phyloP scores from a whole-genome alignment of 1,140 invertebrate species.

The Psix sp. region DNA sequence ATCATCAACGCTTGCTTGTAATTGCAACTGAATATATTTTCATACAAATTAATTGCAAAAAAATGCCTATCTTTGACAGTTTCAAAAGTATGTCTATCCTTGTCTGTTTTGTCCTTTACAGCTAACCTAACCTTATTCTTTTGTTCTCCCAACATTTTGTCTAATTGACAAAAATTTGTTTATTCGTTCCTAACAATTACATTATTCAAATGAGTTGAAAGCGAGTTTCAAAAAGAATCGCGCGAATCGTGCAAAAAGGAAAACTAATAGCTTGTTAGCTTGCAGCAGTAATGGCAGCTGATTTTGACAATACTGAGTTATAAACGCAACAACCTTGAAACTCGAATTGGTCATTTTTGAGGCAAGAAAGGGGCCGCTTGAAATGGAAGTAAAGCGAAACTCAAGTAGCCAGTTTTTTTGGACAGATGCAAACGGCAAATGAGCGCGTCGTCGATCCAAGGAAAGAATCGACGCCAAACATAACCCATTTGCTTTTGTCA shows the following conservation, averaged over 20 bases:
- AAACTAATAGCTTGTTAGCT: neutral
- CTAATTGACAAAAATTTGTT: too few species aligned
- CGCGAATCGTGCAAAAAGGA: neutral
- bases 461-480: slow-evolving; percentile 52
- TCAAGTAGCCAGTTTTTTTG: neutral
- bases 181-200: too few species aligned
- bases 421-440: neutral
- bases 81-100: too few species aligned
- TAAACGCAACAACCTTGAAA: slow-evolving; percentile 66
- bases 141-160: too few species aligned
- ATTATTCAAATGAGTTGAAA: too few species aligned
- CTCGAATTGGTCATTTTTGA: slow-evolving; percentile 15
- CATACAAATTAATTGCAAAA: too few species aligned
- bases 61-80: too few species aligned
- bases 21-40: too few species aligned
- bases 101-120: too few species aligned
- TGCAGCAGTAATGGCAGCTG: slow-evolving; percentile 73
- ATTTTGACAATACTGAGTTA: slow-evolving; percentile 74
- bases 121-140: too few species aligned
- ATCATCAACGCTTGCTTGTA: too few species aligned
- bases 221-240: too few species aligned
- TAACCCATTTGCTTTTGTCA: slow-evolving; percentile 67
- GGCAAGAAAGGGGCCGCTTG: neutral
- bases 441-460: neutral
- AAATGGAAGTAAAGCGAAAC: neutral